Conservation (phyloP, 2,888 invertebrate species). For the Hybos culiciformis region DNA sequence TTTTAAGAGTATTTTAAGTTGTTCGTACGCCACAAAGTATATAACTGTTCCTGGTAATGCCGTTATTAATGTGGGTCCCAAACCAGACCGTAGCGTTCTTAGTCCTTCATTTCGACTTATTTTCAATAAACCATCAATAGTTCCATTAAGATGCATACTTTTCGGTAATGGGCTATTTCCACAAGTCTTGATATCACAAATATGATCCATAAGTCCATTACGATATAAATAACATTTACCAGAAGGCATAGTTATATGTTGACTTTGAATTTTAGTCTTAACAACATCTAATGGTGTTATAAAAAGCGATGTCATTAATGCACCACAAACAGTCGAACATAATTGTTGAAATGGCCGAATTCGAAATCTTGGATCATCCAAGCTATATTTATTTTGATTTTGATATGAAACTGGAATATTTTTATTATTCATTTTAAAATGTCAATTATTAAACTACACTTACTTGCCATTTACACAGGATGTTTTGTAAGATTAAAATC, state of each 20-base stretch:
- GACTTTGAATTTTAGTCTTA: slow-evolving; percentile 92
- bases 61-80: slow-evolving; percentile 89
- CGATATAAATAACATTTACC: slow-evolving; percentile 91
- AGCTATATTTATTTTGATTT: too few species aligned
- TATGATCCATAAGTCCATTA: slow-evolving; percentile 97
- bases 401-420: too few species aligned
- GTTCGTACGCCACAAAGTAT: slow-evolving; percentile 97
- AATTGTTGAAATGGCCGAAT: slow-evolving; percentile 37
- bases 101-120: slow-evolving; percentile 83
- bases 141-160: neutral
- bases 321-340: slow-evolving; percentile 51
- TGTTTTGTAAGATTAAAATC: too few species aligned
- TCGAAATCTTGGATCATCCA: slow-evolving; percentile 61
- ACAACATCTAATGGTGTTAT: slow-evolving; percentile 99
- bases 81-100: slow-evolving; percentile 87
- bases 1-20: slow-evolving; percentile 34
- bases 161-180: slow-evolving; percentile 21
- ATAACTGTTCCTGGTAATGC: slow-evolving; percentile 93
- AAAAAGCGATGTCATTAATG: slow-evolving; percentile 71
- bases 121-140: slow-evolving; percentile 77
- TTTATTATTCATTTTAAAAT: too few species aligned
- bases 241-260: slow-evolving; percentile 67
- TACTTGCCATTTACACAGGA: too few species aligned
- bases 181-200: slow-evolving; percentile 87
- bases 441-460: too few species aligned